Base-by-base conservation (phyloP, 2,113 vertebrate species). In the Herpetotheres cachinnans region DNA sequence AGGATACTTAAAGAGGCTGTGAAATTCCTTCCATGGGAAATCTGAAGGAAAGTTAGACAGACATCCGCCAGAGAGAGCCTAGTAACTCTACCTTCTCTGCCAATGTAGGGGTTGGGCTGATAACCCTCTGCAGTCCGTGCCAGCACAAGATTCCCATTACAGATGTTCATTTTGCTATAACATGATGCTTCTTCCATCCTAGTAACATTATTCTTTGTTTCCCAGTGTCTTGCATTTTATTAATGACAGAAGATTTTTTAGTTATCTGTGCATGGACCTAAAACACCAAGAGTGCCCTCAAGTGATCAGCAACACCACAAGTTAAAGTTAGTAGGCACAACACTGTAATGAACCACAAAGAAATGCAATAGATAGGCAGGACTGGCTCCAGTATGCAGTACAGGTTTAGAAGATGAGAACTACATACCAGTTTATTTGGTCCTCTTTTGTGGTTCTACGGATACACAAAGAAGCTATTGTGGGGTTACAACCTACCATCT, bases 201-300 rank as follows among this genome's bases (percentile, higher is more conserved):
- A 78, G 65, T n/a, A 93, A 55, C 25, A 73, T 19, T 34, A 63
- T 20, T 70, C 38, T 56, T 61, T 90, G 44, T 52, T 77, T 81
- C n/a, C 56, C 52, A 63, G 34, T 34, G n/a, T 38, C 40, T 59
- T 66, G 18, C 25, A 59, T 83, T 65, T 95, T 86, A 82, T 36
- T 67, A 78, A 71, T 29, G 44, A 65, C 44, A 81, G 52, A 82
- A 58, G 17, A 74, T 79, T 86, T 90, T 83, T 32, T 66, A 79
- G 44, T 82, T 87, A 73, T 90, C 42, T 73, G 11, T 71, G 47
- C 34, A 34, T 7, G 49, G 36, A 46, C 91, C 73, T 72, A 49
- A 87, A 95, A 89, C 73, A 93, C 61, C 92, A 79, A 92, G 80
- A 96, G 91, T 97, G 92, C 89, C 94, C 94, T 92, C 96, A 95